A percentile compares a stretch with the other conserved stretches of the same genome.
Evolutionary conservation across 2,113 vertebrate genomes (phyloP).

Genomic region (Bufo bufo): DNA sequence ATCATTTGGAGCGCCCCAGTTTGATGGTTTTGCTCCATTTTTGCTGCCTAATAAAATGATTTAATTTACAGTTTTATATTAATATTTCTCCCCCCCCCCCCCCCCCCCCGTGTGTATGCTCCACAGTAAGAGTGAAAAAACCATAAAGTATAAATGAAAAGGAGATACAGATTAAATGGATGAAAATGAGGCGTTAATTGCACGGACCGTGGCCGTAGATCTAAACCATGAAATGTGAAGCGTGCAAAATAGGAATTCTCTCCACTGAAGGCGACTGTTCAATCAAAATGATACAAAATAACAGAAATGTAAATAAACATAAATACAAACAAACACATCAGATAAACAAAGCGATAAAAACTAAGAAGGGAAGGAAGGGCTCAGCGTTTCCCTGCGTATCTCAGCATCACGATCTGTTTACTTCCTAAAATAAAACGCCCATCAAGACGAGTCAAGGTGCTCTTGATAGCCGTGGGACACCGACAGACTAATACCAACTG

Average conservation of each 20-base stretch:
- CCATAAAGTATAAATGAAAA: neutral
- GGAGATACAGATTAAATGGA: neutral
- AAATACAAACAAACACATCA: neutral
- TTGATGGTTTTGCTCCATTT: too few species aligned
- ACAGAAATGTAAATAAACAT: neutral
- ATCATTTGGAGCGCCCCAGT: too few species aligned
- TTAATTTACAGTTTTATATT: too few species aligned
- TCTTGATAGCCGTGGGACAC: conserved; percentile 55
- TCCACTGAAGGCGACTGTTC: neutral
- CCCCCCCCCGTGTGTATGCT: too few species aligned
- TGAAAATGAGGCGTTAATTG: neutral
- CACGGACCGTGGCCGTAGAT: neutral
- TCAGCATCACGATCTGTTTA: conserved; percentile 38
- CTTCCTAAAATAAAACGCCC: conserved; percentile 54
- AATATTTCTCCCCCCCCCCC: too few species aligned
- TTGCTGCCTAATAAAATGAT: too few species aligned
- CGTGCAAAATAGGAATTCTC: neutral
- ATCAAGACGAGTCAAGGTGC: conserved; percentile 53
- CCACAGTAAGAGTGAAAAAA: neutral
- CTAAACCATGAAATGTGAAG: neutral
- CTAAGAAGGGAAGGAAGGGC: neutral
- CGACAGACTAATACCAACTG: conserved; percentile 49
- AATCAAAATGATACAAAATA: neutral
- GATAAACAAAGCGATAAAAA: neutral
- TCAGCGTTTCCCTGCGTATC: neutral